A percentile compares a stretch with the other conserved stretches of the same genome.
Conservation (phyloP, 1,140 invertebrate species). For the Halyomorpha halys region DNA sequence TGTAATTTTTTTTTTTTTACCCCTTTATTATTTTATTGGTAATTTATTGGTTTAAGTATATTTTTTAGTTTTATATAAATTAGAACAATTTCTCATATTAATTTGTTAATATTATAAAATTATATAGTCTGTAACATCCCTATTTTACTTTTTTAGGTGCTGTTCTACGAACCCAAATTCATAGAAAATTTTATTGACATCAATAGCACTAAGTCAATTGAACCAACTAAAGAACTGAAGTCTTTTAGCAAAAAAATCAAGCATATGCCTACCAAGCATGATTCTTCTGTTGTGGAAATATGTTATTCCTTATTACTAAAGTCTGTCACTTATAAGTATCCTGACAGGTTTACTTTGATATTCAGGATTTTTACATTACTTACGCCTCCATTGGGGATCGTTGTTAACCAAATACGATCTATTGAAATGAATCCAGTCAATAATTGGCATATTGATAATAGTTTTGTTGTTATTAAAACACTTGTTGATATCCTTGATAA, state of each 20-base stretch:
- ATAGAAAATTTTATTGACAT: conserved; percentile 17
- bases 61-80: too few species aligned
- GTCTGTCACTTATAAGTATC: conserved; percentile 6
- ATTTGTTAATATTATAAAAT: too few species aligned
- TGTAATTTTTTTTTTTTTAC: too few species aligned
- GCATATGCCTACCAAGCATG: conserved; percentile 15
- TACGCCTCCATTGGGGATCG: conserved; percentile 16
- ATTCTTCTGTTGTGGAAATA: conserved; percentile 5
- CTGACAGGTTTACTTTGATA: conserved; percentile 7
- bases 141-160: conserved; percentile 17
- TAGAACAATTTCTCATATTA: too few species aligned
- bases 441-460: conserved; percentile 22
- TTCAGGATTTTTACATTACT: conserved; percentile 21
- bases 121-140: too few species aligned
- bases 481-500: conserved; percentile 20
- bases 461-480: conserved; percentile 17
- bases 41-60: too few species aligned
- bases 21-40: too few species aligned
- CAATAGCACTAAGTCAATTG: not conserved
- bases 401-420: conserved; percentile 22
- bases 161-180: conserved; percentile 11
- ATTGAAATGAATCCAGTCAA: conserved; percentile 21
- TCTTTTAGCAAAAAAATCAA: conserved; percentile 7
- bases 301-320: conserved; percentile 18
- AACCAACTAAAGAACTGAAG: not conserved